Conservation (phyloP, 2,888 invertebrate species). For the Pardosa pseudoannulata region DNA sequence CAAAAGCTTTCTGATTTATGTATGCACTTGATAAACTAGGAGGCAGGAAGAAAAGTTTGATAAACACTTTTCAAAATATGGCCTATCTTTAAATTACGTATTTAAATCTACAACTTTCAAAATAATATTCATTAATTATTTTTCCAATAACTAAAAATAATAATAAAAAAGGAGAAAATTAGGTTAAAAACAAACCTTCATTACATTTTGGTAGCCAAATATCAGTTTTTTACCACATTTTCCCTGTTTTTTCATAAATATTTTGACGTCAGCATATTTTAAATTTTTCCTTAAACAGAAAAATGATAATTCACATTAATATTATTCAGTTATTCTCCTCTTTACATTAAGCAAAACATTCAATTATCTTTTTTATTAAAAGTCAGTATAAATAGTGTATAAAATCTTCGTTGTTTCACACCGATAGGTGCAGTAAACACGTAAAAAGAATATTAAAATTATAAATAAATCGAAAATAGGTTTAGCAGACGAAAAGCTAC, state of each 20-base stretch:
- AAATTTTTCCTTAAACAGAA: background rate
- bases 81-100: too few relatives aligned
- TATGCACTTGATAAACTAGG: too few relatives aligned
- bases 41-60: too few relatives aligned
- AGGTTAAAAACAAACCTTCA: too few relatives aligned
- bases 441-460: background rate
- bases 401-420: background rate
- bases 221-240: background rate
- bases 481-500: conserved; percentile 53
- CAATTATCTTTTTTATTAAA: background rate
- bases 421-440: background rate
- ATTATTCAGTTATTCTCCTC: background rate
- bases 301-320: background rate
- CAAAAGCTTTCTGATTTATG: too few relatives aligned
- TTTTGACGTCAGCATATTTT: conserved; percentile 16
- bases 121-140: too few relatives aligned
- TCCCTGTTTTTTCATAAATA: background rate
- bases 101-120: too few relatives aligned
- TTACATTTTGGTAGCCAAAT: background rate
- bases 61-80: too few relatives aligned
- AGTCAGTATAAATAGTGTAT: background rate
- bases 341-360: background rate
- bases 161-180: too few relatives aligned
- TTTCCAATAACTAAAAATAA: too few relatives aligned
- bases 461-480: background rate